phyloP scores from a whole-genome alignment of 2,888 invertebrate species.

The Dilophus febrilis region DNA sequence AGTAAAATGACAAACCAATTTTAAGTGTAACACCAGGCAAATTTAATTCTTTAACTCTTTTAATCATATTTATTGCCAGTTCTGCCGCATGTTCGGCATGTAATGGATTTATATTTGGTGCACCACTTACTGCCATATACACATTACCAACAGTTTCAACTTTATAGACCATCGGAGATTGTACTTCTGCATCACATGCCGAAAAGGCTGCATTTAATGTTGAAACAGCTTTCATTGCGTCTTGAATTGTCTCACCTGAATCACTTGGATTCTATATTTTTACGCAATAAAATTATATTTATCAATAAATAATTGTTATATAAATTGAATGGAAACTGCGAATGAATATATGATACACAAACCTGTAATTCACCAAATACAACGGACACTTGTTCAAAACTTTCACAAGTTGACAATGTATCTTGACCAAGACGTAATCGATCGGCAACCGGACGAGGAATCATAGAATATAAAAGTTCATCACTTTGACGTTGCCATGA shows the following conservation, averaged over 20 bases:
- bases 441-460: conserved; percentile 71
- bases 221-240: conserved; percentile 63
- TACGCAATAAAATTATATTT: no score
- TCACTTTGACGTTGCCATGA: conserved; percentile 76
- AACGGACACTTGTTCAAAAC: conserved; percentile 30
- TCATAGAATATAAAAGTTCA: conserved; percentile 80
- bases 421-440: conserved; percentile 58
- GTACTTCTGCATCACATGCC: conserved; percentile 67
- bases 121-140: conserved; percentile 84
- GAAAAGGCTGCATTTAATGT: conserved; percentile 77
- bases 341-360: conserved; percentile 1
- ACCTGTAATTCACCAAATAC: conserved; percentile 26
- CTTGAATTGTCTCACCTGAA: conserved; percentile 20
- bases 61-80: conserved; percentile 56
- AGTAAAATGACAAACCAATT: conserved; percentile 41
- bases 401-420: conserved; percentile 66
- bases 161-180: conserved; percentile 75
- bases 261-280: conserved; percentile 7
- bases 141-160: conserved; percentile 87
- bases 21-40: conserved; percentile 45
- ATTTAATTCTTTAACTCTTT: conserved; percentile 46
- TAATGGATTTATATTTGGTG: conserved; percentile 53
- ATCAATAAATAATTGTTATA: no score
- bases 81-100: conserved; percentile 67
- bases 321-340: neutral